phyloP scores from a whole-genome alignment of 2,113 vertebrate species.

The Menidia beryllina region DNA sequence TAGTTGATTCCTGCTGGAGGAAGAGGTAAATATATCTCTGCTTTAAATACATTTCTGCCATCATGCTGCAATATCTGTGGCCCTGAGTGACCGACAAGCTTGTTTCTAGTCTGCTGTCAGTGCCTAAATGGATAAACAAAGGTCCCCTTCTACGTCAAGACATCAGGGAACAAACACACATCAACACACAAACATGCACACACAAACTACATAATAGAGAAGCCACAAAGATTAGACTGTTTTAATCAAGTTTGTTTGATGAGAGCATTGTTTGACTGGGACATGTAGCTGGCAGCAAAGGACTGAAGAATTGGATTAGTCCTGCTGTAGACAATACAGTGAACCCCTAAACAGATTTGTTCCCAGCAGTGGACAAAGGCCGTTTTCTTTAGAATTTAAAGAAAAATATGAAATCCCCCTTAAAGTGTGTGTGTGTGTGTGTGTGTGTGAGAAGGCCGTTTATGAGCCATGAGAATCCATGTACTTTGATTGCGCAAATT shows the following conservation, averaged over 20 bases:
- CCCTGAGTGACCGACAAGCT: conserved; percentile 38
- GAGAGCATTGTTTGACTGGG: conserved; percentile 67
- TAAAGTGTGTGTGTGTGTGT: too few species aligned
- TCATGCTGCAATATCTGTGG: conserved; percentile 8
- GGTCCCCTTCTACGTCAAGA: conserved; percentile 54
- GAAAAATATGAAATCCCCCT: background rate
- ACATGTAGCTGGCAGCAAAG: conserved; percentile 70
- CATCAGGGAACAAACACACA: conserved; percentile 34
- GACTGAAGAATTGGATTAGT: conserved; percentile 72
- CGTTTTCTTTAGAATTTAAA: conserved; percentile 15
- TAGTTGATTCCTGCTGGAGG: background rate
- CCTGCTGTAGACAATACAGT: conserved; percentile 44
- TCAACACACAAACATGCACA: conserved; percentile 3
- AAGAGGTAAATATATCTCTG: background rate
- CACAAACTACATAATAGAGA: conserved; percentile 55
- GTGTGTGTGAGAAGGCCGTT: too few species aligned
- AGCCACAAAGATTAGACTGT: conserved; percentile 66
- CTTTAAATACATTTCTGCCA: conserved; percentile 3
- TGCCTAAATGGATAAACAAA: conserved; percentile 52
- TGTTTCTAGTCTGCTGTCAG: conserved; percentile 38
- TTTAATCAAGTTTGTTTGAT: conserved; percentile 80
- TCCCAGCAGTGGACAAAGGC: conserved; percentile 13
- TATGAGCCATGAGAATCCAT: too few species aligned
- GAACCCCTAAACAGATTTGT: conserved; percentile 43
- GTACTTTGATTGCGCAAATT: too few species aligned